Base-by-base conservation (phyloP, 2,888 invertebrate genomes). In the Volucella inflata region DNA sequence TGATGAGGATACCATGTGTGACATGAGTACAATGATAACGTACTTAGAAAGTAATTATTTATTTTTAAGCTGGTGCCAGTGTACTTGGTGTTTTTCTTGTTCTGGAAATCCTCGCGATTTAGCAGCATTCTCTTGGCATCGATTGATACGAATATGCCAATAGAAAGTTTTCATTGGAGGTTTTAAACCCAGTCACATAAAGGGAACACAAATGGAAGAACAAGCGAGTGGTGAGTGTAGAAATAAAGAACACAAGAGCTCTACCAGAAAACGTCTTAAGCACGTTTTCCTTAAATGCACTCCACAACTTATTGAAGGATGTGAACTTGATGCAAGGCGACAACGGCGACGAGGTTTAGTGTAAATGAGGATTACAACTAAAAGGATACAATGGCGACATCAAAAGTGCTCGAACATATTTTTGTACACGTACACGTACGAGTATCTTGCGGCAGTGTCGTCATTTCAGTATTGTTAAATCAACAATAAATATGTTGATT, bases 281-380 rank as follows among this genome's bases (percentile, higher is more conserved):
- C 85, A 85, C 85, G 85, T 85, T 85, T 72, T 64, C 68, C 67
- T 80, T 59, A 85, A 85, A 85, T 77, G 85, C 81, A 85, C 81
- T 85, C 64, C 60, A 42, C 74, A 67, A 70, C 59, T 65, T 30
- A 42, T 38, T 67, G 75, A 67, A 79, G 84, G 70, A 71, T 80
- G 78, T 76, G 80, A 85, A 85, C 85, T 85, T 85, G 80, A 76
- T 85, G 85, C 65, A 85, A 48, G 70, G 70, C 55, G 65, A 55
- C 57, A 62, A 72, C 51, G 60, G 62, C 64, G 75, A 75, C 59
- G 59, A 40, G 72, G 82, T 83, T 77, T 81, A 62, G 76, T 77
- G 59, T 76, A 82, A 76, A 71, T 68, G 70, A 59, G 76, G 64
- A 81, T 81, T 76, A 76, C 55, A 53, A 9, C 57, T 57, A 11